These are phyloP conservation scores for Rhinopithecus roxellana DNA, from an alignment of 2,113 vertebrate species.

Conservation along the genomic window DNA sequence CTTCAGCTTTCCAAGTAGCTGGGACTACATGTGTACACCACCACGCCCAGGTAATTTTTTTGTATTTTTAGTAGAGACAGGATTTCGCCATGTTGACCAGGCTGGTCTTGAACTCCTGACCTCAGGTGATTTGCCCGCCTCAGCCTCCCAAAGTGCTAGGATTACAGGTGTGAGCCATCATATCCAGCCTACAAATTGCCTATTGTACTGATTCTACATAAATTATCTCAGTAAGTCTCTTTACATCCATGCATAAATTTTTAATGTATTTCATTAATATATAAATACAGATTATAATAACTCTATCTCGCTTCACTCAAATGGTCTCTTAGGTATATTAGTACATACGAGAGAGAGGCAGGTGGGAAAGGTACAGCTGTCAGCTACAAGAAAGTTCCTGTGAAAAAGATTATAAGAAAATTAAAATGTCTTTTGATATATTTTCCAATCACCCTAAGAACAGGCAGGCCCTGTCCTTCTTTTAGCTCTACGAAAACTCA, in stretches of 20 bases:
- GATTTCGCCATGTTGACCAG: too few relatives aligned
- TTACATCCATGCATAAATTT: neutral
- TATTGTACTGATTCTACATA: neutral
- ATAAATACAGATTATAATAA: neutral
- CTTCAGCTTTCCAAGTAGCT: too few relatives aligned
- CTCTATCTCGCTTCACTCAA: neutral
- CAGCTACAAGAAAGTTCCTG: neutral
- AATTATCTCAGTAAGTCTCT: neutral
- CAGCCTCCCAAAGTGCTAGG: too few relatives aligned
- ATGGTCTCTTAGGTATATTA: neutral
- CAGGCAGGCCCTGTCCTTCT: neutral
- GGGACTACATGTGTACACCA: too few relatives aligned
- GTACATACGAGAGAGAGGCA: neutral
- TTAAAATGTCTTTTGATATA: neutral
- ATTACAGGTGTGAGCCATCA: too few relatives aligned
- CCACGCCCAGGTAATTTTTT: too few relatives aligned
- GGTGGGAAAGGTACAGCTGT: neutral
- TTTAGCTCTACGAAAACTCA: neutral
- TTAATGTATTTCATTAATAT: neutral
- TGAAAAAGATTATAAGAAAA: slow-evolving; percentile 21
- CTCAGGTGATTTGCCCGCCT: too few relatives aligned
- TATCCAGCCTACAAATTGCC: too few relatives aligned
- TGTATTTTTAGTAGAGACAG: too few relatives aligned
- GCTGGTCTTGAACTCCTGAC: too few relatives aligned
- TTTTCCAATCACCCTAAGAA: neutral